A percentile compares a stretch with the other conserved stretches of the same genome.
These are phyloP conservation scores for Anomalospiza imberbis DNA, from an alignment of 2,797 vertebrate species.

Conservation along the genomic window DNA sequence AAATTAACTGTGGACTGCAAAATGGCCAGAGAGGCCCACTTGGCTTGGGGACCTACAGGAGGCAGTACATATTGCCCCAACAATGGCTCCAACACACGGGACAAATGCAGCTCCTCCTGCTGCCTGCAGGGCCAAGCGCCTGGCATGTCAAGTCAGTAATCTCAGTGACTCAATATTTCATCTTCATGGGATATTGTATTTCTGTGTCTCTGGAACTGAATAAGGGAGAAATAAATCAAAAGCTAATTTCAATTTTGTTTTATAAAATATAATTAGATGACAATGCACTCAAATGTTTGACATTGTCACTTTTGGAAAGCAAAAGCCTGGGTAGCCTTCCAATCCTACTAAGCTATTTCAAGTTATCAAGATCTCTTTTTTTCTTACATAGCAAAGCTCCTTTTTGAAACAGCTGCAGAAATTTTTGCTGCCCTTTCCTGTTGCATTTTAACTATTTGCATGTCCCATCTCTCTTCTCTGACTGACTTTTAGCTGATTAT, in stretches of 20 bases:
- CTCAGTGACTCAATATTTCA: neutral
- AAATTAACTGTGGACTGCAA: neutral
- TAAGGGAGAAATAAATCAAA: neutral
- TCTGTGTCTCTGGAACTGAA: neutral
- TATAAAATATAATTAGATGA: neutral
- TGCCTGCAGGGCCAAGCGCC: rapidly evolving
- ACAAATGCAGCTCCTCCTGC: neutral
- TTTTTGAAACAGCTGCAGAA: neutral
- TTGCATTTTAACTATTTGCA: neutral
- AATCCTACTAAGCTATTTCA: neutral
- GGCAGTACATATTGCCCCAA: neutral
- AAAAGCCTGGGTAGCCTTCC: neutral
- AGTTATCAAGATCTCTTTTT: neutral
- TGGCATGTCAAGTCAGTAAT: neutral
- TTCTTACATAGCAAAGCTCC: neutral
- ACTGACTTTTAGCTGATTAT: neutral
- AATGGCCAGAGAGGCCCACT: neutral
- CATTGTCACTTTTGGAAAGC: neutral
- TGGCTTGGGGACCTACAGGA: neutral
- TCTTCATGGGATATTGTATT: neutral
- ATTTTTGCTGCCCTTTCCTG: neutral
- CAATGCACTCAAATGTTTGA: neutral
- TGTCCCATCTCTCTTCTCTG: neutral
- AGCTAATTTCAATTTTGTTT: neutral
- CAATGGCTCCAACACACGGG: rapidly evolving